Conservation (phyloP, 2,797 vertebrate genomes). For the Xenentodon cancila region DNA sequence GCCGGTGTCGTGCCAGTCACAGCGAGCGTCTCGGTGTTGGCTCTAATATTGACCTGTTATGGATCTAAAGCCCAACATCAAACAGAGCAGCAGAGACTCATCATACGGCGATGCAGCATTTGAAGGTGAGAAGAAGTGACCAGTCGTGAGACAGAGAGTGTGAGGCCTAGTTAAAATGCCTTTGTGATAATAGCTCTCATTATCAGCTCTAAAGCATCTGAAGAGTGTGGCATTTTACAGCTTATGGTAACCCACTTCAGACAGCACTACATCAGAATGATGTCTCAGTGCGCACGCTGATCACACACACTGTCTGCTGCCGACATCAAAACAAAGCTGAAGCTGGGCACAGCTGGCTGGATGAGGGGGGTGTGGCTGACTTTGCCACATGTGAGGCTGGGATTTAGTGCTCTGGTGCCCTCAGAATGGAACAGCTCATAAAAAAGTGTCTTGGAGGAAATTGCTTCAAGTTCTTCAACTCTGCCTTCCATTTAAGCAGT, state of each 20-base stretch:
- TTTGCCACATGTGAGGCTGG: constrained; percentile 64
- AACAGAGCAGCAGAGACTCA: constrained; percentile 46
- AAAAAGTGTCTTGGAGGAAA: constrained; percentile 4
- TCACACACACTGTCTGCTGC: constrained; percentile 47
- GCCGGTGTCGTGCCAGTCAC: constrained; percentile 6
- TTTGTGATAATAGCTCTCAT: constrained; percentile 76
- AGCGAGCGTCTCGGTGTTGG: constrained; percentile 7
- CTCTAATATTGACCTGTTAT: constrained; percentile 38
- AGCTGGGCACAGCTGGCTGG: constrained; percentile 74
- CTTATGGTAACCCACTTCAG: constrained; percentile 80
- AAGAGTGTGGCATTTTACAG: constrained; percentile 81
- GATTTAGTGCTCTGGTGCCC: constrained; percentile 52
- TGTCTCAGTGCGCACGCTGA: constrained; percentile 50
- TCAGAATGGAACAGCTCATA: constrained; percentile 35
- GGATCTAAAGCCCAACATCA: constrained; percentile 24
- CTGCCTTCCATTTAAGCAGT: constrained; percentile 3
- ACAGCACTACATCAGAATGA: constrained; percentile 61
- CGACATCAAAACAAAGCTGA: constrained; percentile 73
- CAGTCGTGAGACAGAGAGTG: constrained; percentile 39
- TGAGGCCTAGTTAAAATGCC: constrained; percentile 67
- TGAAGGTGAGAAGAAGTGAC: constrained; percentile 59
- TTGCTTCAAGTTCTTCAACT: not conserved
- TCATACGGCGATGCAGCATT: constrained; percentile 37
- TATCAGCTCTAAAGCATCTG: constrained; percentile 79
- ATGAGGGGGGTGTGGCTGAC: constrained; percentile 56